phyloP scores from a whole-genome alignment of 92 coral and sea anemone genomes.

The Isaurus tuberculatus region DNA sequence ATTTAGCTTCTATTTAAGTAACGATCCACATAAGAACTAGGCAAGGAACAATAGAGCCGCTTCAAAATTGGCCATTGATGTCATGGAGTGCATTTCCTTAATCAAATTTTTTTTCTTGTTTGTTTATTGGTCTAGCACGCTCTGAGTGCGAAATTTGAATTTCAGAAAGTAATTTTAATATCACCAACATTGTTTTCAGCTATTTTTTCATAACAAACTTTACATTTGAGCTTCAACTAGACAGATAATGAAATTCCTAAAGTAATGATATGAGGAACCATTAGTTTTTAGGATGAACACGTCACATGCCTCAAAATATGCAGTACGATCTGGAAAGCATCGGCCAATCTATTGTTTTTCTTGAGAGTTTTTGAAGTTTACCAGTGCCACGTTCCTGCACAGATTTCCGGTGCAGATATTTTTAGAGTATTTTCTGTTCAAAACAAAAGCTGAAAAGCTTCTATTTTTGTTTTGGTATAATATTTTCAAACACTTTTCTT shows the following conservation, averaged over 20 bases:
- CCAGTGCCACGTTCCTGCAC: slow-evolving; percentile 5
- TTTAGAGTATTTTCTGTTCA: slow-evolving; percentile 17
- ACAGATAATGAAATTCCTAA: background rate
- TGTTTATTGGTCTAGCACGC: slow-evolving; percentile 29
- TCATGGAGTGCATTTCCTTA: slow-evolving; percentile 19
- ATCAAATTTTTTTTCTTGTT: slow-evolving; percentile 7
- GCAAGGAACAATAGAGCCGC: slow-evolving; percentile 27
- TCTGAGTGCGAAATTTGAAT: slow-evolving; percentile 14
- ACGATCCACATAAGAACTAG: slow-evolving; percentile 13
- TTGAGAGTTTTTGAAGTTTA: slow-evolving; percentile 16
- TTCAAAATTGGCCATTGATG: slow-evolving; percentile 23
- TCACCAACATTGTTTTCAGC: slow-evolving; percentile 20
- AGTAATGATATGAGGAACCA: slow-evolving; percentile 1
- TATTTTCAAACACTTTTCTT: slow-evolving; percentile 4
- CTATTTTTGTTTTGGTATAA: slow-evolving; percentile 2
- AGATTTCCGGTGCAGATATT: slow-evolving; percentile 20
- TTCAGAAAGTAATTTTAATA: slow-evolving; percentile 7
- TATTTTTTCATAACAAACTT: slow-evolving; percentile 21
- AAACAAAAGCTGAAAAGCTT: slow-evolving; percentile 11
- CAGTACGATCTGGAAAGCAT: slow-evolving; percentile 5
- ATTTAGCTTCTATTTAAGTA: too few relatives aligned
- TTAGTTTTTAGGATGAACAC: slow-evolving; percentile 17
- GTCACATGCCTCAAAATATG: background rate
- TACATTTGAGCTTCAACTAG: background rate
- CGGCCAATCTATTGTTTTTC: slow-evolving; percentile 21